These are phyloP conservation scores for Caenorhabditis virilis DNA, from an alignment of 2,888 invertebrate genomes.

Conservation along the genomic window DNA sequence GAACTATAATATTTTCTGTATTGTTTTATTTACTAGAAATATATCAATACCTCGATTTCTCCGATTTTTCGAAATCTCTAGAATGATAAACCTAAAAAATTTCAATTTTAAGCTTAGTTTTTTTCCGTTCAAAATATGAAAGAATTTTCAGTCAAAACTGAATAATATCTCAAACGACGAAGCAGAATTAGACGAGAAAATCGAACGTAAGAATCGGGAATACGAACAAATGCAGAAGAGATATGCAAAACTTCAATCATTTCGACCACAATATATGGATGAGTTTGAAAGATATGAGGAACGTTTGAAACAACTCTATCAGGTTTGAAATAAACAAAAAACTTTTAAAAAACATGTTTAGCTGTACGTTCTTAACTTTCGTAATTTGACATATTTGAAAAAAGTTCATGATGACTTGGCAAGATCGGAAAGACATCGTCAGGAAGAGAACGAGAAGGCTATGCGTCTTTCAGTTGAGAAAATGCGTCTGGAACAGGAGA, in stretches of 20 bases:
- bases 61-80: too few species aligned
- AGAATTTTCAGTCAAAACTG: slow-evolving; percentile 73
- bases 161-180: slow-evolving; percentile 87
- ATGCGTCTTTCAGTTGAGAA: slow-evolving; percentile 74
- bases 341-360: slow-evolving; percentile 12
- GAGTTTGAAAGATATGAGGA: slow-evolving; percentile 88
- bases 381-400: slow-evolving; percentile 86
- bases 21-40: too few species aligned
- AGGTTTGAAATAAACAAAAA: slow-evolving; percentile 13
- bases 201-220: slow-evolving; percentile 87
- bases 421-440: slow-evolving; percentile 79
- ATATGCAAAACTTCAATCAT: slow-evolving; percentile 78
- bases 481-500: slow-evolving; percentile 73
- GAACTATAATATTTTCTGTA: too few species aligned
- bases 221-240: slow-evolving; percentile 90
- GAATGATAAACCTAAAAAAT: slow-evolving; percentile 3
- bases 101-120: background rate
- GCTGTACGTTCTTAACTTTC: slow-evolving; percentile 84
- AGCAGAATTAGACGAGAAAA: slow-evolving; percentile 85
- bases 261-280: slow-evolving; percentile 88
- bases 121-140: too few species aligned
- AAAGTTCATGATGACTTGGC: slow-evolving; percentile 84
- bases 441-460: slow-evolving; percentile 71
- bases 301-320: slow-evolving; percentile 78
- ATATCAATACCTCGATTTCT: too few species aligned